Percentiles rank a stretch among this genome's conserved stretches.
phyloP scores from a whole-genome alignment of 1,140 invertebrate species.

The Drosophila azteca region DNA sequence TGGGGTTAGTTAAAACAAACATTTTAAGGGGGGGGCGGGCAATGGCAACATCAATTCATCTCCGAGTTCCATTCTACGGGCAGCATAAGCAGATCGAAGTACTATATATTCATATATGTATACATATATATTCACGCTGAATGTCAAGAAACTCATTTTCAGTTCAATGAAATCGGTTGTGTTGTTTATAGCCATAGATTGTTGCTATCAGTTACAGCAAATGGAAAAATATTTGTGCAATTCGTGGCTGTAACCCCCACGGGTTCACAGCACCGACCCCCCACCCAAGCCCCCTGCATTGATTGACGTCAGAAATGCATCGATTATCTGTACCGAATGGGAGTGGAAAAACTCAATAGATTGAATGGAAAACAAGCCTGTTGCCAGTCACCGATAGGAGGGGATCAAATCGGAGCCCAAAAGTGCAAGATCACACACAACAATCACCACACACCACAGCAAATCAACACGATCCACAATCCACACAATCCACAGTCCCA shows the following conservation, averaged over 20 bases:
- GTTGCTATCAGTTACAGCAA: conserved; percentile 31
- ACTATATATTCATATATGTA: background rate
- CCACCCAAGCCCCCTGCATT: background rate
- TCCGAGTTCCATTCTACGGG: conserved; percentile 19
- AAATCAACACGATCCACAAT: conserved; percentile 6
- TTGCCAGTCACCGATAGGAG: conserved; percentile 47
- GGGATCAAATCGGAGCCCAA: conserved; percentile 4
- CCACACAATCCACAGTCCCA: conserved; percentile 5
- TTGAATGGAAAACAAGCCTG: conserved; percentile 36
- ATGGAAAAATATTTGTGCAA: conserved; percentile 63
- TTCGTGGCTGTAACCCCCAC: conserved; percentile 18
- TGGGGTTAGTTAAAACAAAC: conserved; percentile 17
- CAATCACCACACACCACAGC: conserved; percentile 34
- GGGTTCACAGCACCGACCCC: conserved; percentile 36
- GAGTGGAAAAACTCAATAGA: conserved; percentile 38
- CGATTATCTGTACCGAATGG: conserved; percentile 53
- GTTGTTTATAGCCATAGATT: too few relatives aligned
- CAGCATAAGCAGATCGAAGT: background rate
- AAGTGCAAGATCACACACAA: conserved; percentile 54
- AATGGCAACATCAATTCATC: conserved; percentile 12
- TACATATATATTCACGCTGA: conserved; percentile 9
- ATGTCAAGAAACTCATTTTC: conserved; percentile 38
- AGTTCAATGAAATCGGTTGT: conserved; percentile 11
- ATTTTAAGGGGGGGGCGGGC: conserved; percentile 11
- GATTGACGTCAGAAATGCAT: conserved; percentile 57